These are phyloP conservation scores for Cerceris rybyensis DNA, from an alignment of 2,888 invertebrate genomes.

Conservation along the genomic window DNA sequence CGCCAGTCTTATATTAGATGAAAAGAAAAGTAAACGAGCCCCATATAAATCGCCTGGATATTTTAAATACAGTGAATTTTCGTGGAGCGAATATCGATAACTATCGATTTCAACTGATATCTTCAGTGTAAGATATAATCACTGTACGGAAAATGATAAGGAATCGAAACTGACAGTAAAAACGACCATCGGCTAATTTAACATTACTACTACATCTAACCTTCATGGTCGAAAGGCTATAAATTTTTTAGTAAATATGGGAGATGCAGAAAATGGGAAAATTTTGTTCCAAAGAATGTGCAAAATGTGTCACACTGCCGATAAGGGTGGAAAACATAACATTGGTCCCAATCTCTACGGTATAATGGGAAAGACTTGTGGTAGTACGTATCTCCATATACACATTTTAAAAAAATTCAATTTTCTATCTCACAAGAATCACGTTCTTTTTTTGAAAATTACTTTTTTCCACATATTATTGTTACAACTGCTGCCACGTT, in stretches of 20 bases:
- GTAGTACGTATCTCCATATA: constrained; percentile 67
- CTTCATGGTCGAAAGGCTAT: constrained; percentile 1
- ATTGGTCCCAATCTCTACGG: constrained; percentile 88
- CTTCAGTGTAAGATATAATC: too few relatives aligned
- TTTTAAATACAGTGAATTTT: too few relatives aligned
- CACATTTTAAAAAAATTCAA: too few relatives aligned
- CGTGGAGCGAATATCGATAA: too few relatives aligned
- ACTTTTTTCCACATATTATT: too few relatives aligned
- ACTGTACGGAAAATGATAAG: neutral
- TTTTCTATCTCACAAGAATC: too few relatives aligned
- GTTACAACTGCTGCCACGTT: too few relatives aligned
- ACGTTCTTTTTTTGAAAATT: too few relatives aligned
- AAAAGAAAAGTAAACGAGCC: too few relatives aligned
- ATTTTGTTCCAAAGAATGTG: constrained; percentile 87
- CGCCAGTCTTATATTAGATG: too few relatives aligned
- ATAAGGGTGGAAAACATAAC: constrained; percentile 86
- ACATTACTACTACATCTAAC: constrained; percentile 3
- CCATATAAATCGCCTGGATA: too few relatives aligned
- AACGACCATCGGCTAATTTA: neutral
- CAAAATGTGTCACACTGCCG: constrained; percentile 87
- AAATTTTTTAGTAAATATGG: constrained; percentile 76
- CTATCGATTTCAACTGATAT: too few relatives aligned
- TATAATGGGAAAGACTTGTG: constrained; percentile 83
- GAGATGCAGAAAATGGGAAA: constrained; percentile 87
- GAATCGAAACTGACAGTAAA: neutral